Conservation (phyloP, 1,140 invertebrate genomes). For the Paracyclopina nana region DNA sequence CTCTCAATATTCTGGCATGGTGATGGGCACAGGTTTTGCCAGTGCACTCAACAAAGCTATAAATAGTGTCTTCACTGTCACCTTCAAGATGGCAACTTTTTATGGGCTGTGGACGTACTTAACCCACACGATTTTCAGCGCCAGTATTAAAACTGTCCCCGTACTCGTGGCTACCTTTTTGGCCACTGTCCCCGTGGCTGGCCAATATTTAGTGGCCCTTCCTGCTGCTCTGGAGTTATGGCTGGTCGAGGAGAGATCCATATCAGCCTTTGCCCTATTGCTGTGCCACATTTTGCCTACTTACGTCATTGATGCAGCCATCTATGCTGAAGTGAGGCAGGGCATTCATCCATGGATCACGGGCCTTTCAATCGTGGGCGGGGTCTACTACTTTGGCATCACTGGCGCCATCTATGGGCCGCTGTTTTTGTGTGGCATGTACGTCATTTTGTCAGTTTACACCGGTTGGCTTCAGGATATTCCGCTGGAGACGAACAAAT, state of each 20-base stretch:
- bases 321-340: slow-evolving; percentile 9
- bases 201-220: slow-evolving; percentile 14
- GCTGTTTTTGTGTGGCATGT: slow-evolving; percentile 7
- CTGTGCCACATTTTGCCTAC: slow-evolving; percentile 11
- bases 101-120: slow-evolving; percentile 15
- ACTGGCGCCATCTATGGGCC: slow-evolving; percentile 16
- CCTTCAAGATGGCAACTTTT: slow-evolving; percentile 14
- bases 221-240: slow-evolving; percentile 11
- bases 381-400: slow-evolving; percentile 11
- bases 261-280: slow-evolving; percentile 1
- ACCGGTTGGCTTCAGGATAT: slow-evolving; percentile 8
- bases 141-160: slow-evolving; percentile 11
- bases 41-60: slow-evolving; percentile 6
- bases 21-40: slow-evolving; percentile 6
- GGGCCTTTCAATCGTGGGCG: slow-evolving; percentile 13
- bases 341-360: slow-evolving; percentile 17
- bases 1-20: background rate
- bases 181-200: slow-evolving; percentile 13
- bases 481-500: too few relatives aligned
- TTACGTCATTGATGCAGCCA: slow-evolving; percentile 13
- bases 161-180: slow-evolving; percentile 12
- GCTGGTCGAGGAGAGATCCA: background rate
- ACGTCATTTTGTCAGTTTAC: slow-evolving; percentile 8
- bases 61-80: slow-evolving; percentile 13
- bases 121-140: slow-evolving; percentile 12